These are phyloP conservation scores for Lithophane ornitopus DNA, from an alignment of 2,888 invertebrate species.

Conservation along the genomic window DNA sequence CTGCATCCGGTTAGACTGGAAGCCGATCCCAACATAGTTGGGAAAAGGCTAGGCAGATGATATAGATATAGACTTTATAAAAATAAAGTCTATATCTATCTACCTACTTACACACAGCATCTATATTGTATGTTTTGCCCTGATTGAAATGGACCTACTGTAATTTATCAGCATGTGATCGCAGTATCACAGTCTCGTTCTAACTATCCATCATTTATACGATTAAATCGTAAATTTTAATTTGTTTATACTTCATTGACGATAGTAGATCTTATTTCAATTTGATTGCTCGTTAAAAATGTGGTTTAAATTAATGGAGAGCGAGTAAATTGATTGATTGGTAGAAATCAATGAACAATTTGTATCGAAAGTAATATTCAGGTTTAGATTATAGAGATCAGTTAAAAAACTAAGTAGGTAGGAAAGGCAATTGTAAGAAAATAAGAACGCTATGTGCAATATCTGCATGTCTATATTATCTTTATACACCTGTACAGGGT, in stretches of 20 bases:
- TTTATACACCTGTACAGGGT: neutral
- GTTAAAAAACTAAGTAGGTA: neutral
- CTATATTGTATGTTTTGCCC: neutral
- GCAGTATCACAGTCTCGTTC: constrained; percentile 2
- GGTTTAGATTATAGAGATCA: neutral
- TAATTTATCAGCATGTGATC: neutral
- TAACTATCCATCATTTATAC: constrained; percentile 52
- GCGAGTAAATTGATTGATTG: neutral
- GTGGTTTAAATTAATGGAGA: constrained; percentile 20
- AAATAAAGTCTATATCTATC: too few species aligned
- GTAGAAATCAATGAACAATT: constrained; percentile 1
- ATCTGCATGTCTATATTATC: neutral
- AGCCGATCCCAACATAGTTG: too few species aligned
- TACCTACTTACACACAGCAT: too few species aligned
- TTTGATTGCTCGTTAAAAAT: constrained; percentile 30
- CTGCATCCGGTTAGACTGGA: too few species aligned
- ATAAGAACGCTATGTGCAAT: neutral
- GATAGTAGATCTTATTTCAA: constrained; percentile 42
- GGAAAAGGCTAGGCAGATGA: too few species aligned
- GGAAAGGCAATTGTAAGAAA: neutral
- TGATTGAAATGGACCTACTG: constrained; percentile 33
- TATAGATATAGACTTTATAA: too few species aligned
- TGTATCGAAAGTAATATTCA: neutral
- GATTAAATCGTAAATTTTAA: constrained; percentile 57
- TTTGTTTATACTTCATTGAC: constrained; percentile 51